A percentile compares a stretch with the other conserved stretches of the same genome.
Evolutionary conservation across 1,140 invertebrate species (phyloP).

Genomic region (Goniozus legneri): DNA sequence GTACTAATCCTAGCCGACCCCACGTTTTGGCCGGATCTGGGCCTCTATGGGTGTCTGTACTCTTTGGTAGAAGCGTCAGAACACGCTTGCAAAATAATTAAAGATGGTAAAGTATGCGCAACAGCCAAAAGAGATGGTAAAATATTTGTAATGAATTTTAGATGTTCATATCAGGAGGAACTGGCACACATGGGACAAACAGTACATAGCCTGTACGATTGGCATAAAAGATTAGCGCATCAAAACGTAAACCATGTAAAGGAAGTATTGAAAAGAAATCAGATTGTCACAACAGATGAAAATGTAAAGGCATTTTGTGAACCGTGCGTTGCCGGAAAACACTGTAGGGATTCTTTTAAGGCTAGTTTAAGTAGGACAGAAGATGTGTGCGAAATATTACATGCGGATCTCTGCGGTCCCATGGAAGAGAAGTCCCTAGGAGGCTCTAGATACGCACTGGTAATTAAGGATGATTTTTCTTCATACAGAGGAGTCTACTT

Average conservation of each 20-base stretch:
- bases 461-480: conserved; percentile 17
- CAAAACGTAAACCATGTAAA: not conserved
- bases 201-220: not conserved
- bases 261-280: not conserved
- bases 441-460: conserved; percentile 6
- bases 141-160: not conserved
- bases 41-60: no score
- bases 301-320: conserved; percentile 8
- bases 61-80: no score
- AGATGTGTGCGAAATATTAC: not conserved
- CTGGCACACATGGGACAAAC: not conserved
- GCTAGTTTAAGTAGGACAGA: conserved; percentile 5
- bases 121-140: not conserved
- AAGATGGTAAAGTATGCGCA: not conserved
- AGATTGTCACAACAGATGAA: not conserved
- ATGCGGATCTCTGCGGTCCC: not conserved
- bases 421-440: not conserved
- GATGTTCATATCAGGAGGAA: not conserved
- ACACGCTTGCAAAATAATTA: no score
- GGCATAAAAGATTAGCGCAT: not conserved
- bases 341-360: conserved; percentile 9
- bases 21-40: no score
- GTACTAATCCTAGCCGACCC: no score
- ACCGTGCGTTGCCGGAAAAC: conserved; percentile 17
- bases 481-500: conserved; percentile 9